A percentile compares a stretch with the other conserved stretches of the same genome.
Conservation (phyloP, 2,797 vertebrate species). For the Xenops minutus region DNA sequence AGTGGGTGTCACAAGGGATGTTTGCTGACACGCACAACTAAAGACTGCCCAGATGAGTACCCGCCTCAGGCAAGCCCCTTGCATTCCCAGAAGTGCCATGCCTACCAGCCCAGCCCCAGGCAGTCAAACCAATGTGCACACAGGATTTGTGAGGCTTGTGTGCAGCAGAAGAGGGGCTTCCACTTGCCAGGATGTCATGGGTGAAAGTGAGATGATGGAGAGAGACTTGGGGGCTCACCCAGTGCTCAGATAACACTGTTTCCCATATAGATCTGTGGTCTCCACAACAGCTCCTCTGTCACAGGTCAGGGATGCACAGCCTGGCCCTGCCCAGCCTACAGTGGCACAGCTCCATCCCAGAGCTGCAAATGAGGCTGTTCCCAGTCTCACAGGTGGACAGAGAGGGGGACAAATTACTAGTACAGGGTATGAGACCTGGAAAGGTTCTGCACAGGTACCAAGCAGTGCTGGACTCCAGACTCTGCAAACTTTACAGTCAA, state of each 20-base stretch:
- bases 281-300: background rate
- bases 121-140: accelerated
- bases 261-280: background rate
- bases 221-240: background rate
- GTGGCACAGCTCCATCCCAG: background rate
- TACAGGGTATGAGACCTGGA: background rate
- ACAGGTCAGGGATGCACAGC: background rate
- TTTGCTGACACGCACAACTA: background rate
- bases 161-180: background rate
- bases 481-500: background rate
- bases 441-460: background rate
- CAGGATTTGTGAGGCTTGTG: accelerated
- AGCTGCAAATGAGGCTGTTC: background rate
- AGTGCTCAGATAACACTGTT: background rate
- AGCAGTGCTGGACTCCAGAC: background rate
- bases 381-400: background rate
- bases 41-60: background rate
- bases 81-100: background rate
- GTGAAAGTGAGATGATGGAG: background rate
- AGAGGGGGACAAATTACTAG: accelerated
- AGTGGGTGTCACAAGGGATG: background rate
- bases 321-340: background rate
- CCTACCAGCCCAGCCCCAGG: background rate
- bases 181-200: accelerated
- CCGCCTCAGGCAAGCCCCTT: background rate